A percentile compares a stretch with the other conserved stretches of the same genome.
Conservation (phyloP, 1,140 invertebrate species). For the Neelides sp. region DNA sequence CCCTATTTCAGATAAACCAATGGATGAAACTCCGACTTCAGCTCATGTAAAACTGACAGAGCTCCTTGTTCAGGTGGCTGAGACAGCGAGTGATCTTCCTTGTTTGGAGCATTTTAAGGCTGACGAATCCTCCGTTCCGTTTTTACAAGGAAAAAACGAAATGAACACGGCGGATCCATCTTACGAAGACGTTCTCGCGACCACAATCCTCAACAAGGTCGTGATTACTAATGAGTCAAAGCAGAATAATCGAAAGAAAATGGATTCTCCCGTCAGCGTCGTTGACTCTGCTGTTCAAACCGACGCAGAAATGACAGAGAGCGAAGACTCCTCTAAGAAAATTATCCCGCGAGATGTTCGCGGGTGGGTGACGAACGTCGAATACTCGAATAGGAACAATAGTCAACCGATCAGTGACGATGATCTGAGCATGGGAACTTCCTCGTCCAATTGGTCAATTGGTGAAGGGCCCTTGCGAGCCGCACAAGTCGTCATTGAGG, state of each 20-base stretch:
- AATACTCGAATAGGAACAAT: constrained; percentile 8
- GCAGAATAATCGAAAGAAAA: constrained; percentile 2
- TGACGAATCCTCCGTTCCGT: background rate
- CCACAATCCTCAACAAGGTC: constrained; percentile 23
- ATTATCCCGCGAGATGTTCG: constrained; percentile 9
- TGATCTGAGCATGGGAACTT: constrained; percentile 17
- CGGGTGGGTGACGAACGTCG: constrained; percentile 15
- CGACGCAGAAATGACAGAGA: constrained; percentile 12
- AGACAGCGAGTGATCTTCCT: constrained; percentile 9
- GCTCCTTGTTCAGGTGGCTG: constrained; percentile 7
- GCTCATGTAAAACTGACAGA: constrained; percentile 3
- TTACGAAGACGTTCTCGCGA: constrained; percentile 23
- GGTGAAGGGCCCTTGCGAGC: constrained; percentile 3
- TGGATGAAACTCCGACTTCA: background rate
- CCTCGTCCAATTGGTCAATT: constrained; percentile 22
- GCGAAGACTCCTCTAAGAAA: constrained; percentile 3
- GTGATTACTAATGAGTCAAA: constrained; percentile 9
- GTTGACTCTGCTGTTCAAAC: constrained; percentile 25
- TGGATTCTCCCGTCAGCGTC: constrained; percentile 13
- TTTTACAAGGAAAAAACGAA: background rate
- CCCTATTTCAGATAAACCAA: background rate
- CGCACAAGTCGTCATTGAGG: constrained; percentile 11
- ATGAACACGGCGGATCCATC: background rate
- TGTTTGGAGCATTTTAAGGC: constrained; percentile 3
- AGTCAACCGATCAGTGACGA: constrained; percentile 11